These are phyloP conservation scores for Ephialtes manifestator DNA, from an alignment of 2,888 invertebrate genomes.

Conservation along the genomic window DNA sequence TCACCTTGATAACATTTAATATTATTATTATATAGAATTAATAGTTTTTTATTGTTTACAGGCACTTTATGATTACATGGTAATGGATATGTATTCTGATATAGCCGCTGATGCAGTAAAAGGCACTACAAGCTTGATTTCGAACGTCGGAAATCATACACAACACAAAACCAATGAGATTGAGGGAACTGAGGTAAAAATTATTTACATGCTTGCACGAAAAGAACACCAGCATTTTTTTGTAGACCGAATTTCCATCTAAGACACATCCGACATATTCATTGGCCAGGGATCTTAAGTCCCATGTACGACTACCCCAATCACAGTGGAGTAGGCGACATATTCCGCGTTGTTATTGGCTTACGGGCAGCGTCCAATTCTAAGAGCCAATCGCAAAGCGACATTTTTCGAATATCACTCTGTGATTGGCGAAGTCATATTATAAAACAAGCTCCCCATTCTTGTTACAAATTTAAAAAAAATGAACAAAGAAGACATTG, in stretches of 20 bases:
- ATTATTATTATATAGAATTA: not conserved
- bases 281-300: too few relatives aligned
- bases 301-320: not conserved
- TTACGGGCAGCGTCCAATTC: not conserved
- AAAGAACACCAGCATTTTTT: not conserved
- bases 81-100: conserved; percentile 1
- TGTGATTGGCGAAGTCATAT: not conserved
- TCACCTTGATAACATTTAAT: not conserved
- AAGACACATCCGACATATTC: too few relatives aligned
- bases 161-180: not conserved
- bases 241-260: too few relatives aligned
- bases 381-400: not conserved
- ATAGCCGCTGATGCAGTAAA: not conserved
- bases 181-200: conserved; percentile 22
- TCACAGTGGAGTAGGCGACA: not conserved
- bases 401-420: not conserved
- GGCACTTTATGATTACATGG: not conserved
- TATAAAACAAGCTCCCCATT: not conserved
- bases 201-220: not conserved
- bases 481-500: too few relatives aligned
- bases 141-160: not conserved
- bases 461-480: too few relatives aligned
- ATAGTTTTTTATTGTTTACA: not conserved
- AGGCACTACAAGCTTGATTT: not conserved
- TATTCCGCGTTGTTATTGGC: not conserved